Conservation (phyloP, 2,888 invertebrate species). For the Ganaspis brasiliensis region DNA sequence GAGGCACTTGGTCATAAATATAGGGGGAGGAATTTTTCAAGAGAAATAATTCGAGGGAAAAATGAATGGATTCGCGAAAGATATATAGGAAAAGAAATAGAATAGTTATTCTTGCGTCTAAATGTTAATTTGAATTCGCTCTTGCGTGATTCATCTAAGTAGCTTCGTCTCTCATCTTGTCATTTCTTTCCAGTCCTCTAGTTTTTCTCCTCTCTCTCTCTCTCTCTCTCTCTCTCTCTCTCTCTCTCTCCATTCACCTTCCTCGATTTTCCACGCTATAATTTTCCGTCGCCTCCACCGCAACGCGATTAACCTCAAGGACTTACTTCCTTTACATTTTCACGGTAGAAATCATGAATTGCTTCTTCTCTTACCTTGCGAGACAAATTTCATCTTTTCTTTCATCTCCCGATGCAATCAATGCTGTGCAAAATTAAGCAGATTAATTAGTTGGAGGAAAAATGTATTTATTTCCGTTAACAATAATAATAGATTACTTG, state of each 20-base stretch:
- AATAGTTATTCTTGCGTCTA: conserved; percentile 58
- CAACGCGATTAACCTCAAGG: conserved; percentile 68
- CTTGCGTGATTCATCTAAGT: conserved; percentile 68
- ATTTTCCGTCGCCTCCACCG: conserved; percentile 13
- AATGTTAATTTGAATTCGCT: conserved; percentile 65
- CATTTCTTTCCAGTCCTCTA: conserved; percentile 21
- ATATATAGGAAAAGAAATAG: neutral
- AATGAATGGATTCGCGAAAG: neutral
- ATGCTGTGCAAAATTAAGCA: neutral
- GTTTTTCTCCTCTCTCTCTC: conserved; percentile 21
- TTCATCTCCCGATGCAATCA: neutral
- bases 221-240: conserved; percentile 20
- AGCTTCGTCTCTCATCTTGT: conserved; percentile 53
- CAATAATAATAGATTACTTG: too few relatives aligned
- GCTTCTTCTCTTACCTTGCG: neutral
- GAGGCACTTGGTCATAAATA: too few relatives aligned
- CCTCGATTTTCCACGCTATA: neutral
- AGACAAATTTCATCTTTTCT: conserved; percentile 1
- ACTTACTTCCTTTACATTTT: conserved; percentile 58
- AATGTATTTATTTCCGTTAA: neutral
- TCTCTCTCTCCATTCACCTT: neutral
- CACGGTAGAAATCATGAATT: conserved; percentile 26
- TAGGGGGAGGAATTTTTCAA: neutral
- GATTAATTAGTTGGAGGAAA: neutral
- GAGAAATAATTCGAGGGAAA: neutral